Conservation (phyloP, 1,140 invertebrate genomes). For the Sinella curviseta region DNA sequence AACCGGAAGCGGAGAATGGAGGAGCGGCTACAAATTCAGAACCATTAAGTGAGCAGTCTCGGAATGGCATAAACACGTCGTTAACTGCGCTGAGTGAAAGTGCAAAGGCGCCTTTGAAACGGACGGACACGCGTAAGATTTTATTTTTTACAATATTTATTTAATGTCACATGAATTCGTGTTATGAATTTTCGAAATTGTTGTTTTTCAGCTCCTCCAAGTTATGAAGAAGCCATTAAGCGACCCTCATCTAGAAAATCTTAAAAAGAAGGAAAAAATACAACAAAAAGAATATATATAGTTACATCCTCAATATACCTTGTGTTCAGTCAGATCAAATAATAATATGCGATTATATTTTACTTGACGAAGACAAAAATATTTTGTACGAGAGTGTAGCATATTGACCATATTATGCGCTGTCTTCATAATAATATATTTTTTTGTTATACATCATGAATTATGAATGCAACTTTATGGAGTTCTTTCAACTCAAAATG, state of each 20-base stretch:
- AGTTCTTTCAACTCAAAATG: too few species aligned
- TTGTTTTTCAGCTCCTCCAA: constrained; percentile 3
- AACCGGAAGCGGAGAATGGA: background rate
- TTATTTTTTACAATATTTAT: background rate
- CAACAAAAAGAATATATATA: too few species aligned
- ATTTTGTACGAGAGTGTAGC: background rate
- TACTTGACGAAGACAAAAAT: background rate
- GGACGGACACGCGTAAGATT: constrained; percentile 7
- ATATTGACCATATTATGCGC: background rate
- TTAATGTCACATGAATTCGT: background rate
- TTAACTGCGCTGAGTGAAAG: background rate
- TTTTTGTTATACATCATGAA: too few species aligned
- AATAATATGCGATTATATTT: too few species aligned
- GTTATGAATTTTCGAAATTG: background rate
- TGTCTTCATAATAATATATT: too few species aligned
- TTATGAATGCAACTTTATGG: too few species aligned
- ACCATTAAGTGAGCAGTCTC: background rate
- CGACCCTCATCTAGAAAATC: background rate
- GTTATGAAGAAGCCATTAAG: constrained; percentile 12
- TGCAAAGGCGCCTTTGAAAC: background rate
- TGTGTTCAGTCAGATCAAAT: background rate
- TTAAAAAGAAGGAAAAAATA: background rate
- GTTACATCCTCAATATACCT: background rate
- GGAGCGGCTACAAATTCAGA: background rate
- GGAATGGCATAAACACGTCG: background rate